Evolutionary conservation across 1,140 invertebrate species (phyloP).

Genomic region (Luehdorfia chinensis): DNA sequence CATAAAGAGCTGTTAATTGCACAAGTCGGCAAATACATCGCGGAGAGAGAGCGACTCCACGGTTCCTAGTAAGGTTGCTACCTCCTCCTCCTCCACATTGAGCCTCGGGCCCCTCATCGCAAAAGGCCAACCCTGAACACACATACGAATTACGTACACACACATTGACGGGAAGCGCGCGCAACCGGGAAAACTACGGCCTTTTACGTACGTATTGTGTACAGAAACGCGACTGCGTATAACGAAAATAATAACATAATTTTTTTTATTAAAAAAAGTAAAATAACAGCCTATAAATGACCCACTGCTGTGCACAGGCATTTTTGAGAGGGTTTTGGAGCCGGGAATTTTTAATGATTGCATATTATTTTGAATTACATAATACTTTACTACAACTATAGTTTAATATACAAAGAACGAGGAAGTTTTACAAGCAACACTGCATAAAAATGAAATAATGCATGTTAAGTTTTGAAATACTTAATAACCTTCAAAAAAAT

Average conservation of each 20-base stretch:
- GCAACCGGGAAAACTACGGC: conserved; percentile 72
- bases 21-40: conserved; percentile 69
- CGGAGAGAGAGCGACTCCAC: conserved; percentile 51
- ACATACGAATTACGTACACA: conserved; percentile 42
- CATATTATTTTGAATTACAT: too few species aligned
- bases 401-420: too few species aligned
- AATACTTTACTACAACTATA: too few species aligned
- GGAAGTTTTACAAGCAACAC: too few species aligned
- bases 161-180: conserved; percentile 54
- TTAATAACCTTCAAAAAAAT: too few species aligned
- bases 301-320: too few species aligned
- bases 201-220: conserved; percentile 74
- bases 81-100: conserved; percentile 24
- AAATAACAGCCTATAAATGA: too few species aligned
- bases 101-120: conserved; percentile 29
- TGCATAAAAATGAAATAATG: too few species aligned
- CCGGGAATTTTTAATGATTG: too few species aligned
- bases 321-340: too few species aligned
- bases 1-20: conserved; percentile 76
- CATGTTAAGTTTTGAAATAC: too few species aligned
- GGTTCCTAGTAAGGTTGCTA: conserved; percentile 49
- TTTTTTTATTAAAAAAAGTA: too few species aligned
- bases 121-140: conserved; percentile 70
- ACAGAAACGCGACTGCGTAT: conserved; percentile 56
- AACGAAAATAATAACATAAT: conserved; percentile 28